Conservation (phyloP, 2,797 vertebrate species). For the Chrosomus eos region DNA sequence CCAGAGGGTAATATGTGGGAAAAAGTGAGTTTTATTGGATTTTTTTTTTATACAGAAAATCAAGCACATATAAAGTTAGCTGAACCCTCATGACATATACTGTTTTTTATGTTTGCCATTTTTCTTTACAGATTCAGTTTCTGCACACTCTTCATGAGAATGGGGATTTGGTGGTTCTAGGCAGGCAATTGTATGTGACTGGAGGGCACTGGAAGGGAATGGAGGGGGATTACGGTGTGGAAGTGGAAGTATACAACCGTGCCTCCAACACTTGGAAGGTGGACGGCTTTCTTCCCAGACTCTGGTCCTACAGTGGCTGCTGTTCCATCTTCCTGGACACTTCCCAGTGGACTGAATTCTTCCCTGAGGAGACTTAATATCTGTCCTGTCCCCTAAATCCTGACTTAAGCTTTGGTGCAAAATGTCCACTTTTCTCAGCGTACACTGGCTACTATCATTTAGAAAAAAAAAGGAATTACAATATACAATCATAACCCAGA, state of each 20-base stretch:
- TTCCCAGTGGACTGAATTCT: conserved; percentile 84
- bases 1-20: conserved; percentile 94
- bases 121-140: conserved; percentile 84
- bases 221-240: conserved; percentile 93
- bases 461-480: neutral
- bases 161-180: conserved; percentile 86
- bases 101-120: neutral
- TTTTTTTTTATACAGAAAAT: neutral
- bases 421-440: neutral
- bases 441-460: neutral
- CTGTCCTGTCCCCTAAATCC: neutral
- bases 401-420: neutral
- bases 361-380: conserved; percentile 72
- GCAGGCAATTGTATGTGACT: conserved; percentile 83
- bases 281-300: conserved; percentile 86
- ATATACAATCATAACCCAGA: no score
- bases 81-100: neutral
- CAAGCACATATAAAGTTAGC: neutral
- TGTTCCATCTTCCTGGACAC: conserved; percentile 90
- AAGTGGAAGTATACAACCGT: conserved; percentile 91
- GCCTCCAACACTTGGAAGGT: conserved; percentile 82
- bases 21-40: conserved; percentile 78
- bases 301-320: conserved; percentile 93
- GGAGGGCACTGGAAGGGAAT: conserved; percentile 97
- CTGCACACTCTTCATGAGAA: conserved; percentile 97